Evolutionary conservation across 2,888 invertebrate species (phyloP).

Genomic region (Hermodice carunculata): DNA sequence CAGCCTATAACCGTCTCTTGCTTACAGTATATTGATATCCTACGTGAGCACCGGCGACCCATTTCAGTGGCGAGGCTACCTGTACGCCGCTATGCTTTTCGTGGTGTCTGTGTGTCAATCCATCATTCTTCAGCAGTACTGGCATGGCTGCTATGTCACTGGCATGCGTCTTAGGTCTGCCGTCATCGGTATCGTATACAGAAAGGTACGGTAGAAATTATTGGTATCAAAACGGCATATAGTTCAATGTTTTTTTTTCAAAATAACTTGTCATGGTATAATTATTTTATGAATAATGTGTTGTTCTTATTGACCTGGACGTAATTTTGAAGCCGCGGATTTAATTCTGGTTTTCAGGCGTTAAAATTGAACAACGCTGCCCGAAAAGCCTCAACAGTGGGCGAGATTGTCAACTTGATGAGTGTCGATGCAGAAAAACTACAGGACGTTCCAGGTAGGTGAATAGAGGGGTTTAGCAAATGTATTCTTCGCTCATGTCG

Average conservation of each 20-base stretch:
- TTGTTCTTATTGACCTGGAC: too few relatives aligned
- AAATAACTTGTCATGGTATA: too few relatives aligned
- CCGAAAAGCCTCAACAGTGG: slow-evolving; percentile 65
- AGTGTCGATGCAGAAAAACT: slow-evolving; percentile 71
- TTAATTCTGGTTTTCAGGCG: slow-evolving; percentile 58
- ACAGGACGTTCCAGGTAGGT: slow-evolving; percentile 49
- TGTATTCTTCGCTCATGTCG: too few relatives aligned
- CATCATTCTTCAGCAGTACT: slow-evolving; percentile 88
- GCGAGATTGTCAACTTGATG: slow-evolving; percentile 72
- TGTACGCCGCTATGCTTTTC: slow-evolving; percentile 84
- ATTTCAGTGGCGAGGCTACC: slow-evolving; percentile 85
- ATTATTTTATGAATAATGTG: too few relatives aligned
- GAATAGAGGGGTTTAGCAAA: too few relatives aligned
- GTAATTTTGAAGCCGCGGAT: too few relatives aligned
- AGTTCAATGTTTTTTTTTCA: too few relatives aligned
- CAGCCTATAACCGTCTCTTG: too few relatives aligned
- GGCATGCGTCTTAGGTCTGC: slow-evolving; percentile 92
- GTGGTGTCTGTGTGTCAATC: slow-evolving; percentile 84
- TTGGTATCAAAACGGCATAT: too few relatives aligned
- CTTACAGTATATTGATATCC: slow-evolving; percentile 56
- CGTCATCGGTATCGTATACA: slow-evolving; percentile 89
- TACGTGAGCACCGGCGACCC: slow-evolving; percentile 66
- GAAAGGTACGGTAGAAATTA: slow-evolving; percentile 79
- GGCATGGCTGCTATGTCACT: slow-evolving; percentile 83
- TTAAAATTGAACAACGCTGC: slow-evolving; percentile 64